Base-by-base conservation (phyloP, 1,140 invertebrate genomes). In the Solenopsis fugax region DNA sequence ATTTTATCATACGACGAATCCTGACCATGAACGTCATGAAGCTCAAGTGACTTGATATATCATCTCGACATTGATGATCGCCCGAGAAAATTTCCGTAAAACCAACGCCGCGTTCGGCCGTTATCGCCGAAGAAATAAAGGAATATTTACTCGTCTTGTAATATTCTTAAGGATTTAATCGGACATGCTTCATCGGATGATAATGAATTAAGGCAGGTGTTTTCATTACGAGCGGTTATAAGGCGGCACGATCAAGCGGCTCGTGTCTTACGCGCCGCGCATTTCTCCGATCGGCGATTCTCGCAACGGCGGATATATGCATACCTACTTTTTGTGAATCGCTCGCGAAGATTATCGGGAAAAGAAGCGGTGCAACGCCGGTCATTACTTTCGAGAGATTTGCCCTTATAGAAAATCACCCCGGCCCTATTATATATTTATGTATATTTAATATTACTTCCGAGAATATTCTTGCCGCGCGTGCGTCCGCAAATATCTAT, bases 401-500 rank as follows among this genome's bases (percentile, higher is more conserved):
- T 4, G 34, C 13, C 29, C 2, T 64, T 6, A 16, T 2, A 37
- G 50, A 65, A 65, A 34, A 65, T 18, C 21, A 10, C 24, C 48
- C 16, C 16, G 16, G 29, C 29, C 2, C 21, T 58, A 54, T 80
- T 67, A 60, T 80, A 13, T 21, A 48, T 21, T 50, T 65, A 52
- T 67, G 77, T 80, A 13, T 21, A 48, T 21, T 50, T 65, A 52
- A 67, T 10, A 10, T 4, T n/a, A 54, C 5, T 24, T 54, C 16
- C 34, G 37, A 69, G 13, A 69, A 56, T 24, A 67, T 67, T 50
- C 21, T 4, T 62, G 10, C 24, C 34, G 41, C 12, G 41, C 41
- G 7, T 41, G 41, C 41, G 41, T 37, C n/a, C 67, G 45, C 69
- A 87, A 82, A 88, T 82, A 88, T 87, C 69, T 56, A 62, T 62